Evolutionary conservation across 2,797 vertebrate species (phyloP), one percentile per base, ranked within the genome.

Genomic region (Mionectes olivaceus): DNA sequence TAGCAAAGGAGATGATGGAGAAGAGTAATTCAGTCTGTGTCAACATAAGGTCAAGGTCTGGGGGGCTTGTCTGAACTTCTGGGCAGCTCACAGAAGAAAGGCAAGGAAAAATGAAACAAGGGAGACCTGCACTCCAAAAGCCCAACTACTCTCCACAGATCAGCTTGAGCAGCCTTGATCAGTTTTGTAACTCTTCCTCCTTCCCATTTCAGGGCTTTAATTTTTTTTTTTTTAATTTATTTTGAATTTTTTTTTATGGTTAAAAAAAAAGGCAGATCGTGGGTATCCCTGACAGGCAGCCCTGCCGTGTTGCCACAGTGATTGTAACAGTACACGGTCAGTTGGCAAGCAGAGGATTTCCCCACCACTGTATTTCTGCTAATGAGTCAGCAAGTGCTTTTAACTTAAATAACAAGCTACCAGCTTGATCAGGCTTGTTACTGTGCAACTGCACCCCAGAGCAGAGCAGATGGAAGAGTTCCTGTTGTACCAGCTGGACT

Each of bases 301-400:
- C 37, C 30, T 5, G 27, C 25, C 0, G 0, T 28, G 41, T 23
- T 87, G 52, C 69, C 65, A 71, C 50, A 75, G 67, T 44, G 75
- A 56, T 59, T 63, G 35, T 30, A 61, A 65, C 35, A 37, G 22
- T 3, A 61, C 43, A 10, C 0, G 1, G 33, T 9, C 75, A 55
- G 21, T 9, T 59, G 69, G 87, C 84, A 85, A 64, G 53, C 84
- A 39, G 41, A 69, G 82, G 35, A 71, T 75, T 96, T 83, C 91
- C 87, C 86, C 87, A 41, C 69, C 55, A 44, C 63, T 85, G 73
- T 41, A 82, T 63, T 83, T 55, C 87, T 83, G 73, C 89, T 70
- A 82, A 65, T 73, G 94, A 97, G 87, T 87, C 93, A 93, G 90
- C 46, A 67, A 87, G 53, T 68, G 52, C 68, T 88, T 88, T 49